phyloP scores from a whole-genome alignment of 1,140 invertebrate species.

The Zaprionus lachaisei region DNA sequence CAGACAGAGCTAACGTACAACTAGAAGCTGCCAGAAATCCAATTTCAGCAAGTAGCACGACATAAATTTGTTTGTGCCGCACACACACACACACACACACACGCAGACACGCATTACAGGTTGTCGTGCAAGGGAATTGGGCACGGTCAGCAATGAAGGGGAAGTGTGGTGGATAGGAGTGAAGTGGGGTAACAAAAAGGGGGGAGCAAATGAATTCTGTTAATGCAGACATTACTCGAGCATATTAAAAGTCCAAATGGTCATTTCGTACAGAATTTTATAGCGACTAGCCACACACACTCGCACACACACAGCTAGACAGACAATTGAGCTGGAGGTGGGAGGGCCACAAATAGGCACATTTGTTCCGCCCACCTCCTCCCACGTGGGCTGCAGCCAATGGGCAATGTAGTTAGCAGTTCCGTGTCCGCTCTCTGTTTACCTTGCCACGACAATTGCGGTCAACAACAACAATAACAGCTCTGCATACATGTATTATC shows the following conservation, averaged over 20 bases:
- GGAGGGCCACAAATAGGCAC: conserved; percentile 69
- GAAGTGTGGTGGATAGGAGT: not conserved
- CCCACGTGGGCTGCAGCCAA: conserved; percentile 64
- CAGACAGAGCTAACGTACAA: conserved; percentile 27
- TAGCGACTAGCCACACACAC: conserved; percentile 68
- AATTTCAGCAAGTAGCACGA: conserved; percentile 81
- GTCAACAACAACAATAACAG: conserved; percentile 50
- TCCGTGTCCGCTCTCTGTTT: conserved; percentile 72
- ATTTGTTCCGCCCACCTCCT: conserved; percentile 60
- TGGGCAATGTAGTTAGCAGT: conserved; percentile 73
- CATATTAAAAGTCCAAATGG: conserved; percentile 84
- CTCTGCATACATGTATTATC: not conserved
- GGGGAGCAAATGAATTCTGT: conserved; percentile 80
- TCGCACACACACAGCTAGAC: conserved; percentile 28
- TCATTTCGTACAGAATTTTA: conserved; percentile 83
- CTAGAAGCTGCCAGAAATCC: conserved; percentile 72
- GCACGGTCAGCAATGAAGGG: not conserved
- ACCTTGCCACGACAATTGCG: conserved; percentile 82
- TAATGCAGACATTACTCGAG: conserved; percentile 84
- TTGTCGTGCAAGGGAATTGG: conserved; percentile 37
- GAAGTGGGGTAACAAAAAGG: conserved; percentile 2
- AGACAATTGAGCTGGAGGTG: conserved; percentile 16
- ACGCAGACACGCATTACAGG: conserved; percentile 24
- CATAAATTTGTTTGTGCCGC: conserved; percentile 78
- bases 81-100: conserved; percentile 43